Percentiles rank a stretch among this genome's conserved stretches.
phyloP scores from a whole-genome alignment of 2,888 invertebrate species.

The Choreutis nemorana region DNA sequence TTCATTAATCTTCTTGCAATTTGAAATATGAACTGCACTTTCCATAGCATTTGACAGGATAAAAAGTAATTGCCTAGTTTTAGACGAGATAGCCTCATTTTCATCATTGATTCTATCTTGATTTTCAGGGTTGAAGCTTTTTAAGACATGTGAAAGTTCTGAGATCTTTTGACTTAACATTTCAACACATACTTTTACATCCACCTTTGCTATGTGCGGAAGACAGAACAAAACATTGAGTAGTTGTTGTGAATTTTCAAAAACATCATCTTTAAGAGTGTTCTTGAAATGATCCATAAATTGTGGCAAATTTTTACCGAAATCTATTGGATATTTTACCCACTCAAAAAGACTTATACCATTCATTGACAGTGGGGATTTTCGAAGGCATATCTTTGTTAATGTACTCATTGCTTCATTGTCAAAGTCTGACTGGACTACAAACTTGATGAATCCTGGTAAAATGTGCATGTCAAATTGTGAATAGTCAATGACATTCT shows the following conservation, averaged over 20 bases:
- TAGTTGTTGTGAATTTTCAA: constrained; percentile 42
- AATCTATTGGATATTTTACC: constrained; percentile 72
- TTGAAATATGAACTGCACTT: constrained; percentile 64
- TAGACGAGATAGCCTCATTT: constrained; percentile 28
- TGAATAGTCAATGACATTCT: constrained; percentile 70
- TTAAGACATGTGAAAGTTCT: constrained; percentile 28
- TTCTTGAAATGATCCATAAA: constrained; percentile 43
- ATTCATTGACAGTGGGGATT: constrained; percentile 69
- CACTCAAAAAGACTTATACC: constrained; percentile 69
- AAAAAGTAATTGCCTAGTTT: constrained; percentile 57
- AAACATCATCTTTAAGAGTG: constrained; percentile 33
- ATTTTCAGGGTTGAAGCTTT: constrained; percentile 34
- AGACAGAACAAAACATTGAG: constrained; percentile 61
- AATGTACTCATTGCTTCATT: constrained; percentile 66
- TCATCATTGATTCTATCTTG: constrained; percentile 29
- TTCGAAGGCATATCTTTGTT: constrained; percentile 71
- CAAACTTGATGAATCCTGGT: constrained; percentile 70
- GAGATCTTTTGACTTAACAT: constrained; percentile 35
- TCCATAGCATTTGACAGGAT: constrained; percentile 67
- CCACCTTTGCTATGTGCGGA: constrained; percentile 61
- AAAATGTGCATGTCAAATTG: constrained; percentile 78
- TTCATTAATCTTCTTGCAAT: constrained; percentile 46
- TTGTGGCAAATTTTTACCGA: constrained; percentile 41
- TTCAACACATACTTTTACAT: constrained; percentile 33
- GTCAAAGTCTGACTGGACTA: constrained; percentile 61